These are phyloP conservation scores for Syrista parreyssii DNA, from an alignment of 2,888 invertebrate genomes.

Conservation along the genomic window DNA sequence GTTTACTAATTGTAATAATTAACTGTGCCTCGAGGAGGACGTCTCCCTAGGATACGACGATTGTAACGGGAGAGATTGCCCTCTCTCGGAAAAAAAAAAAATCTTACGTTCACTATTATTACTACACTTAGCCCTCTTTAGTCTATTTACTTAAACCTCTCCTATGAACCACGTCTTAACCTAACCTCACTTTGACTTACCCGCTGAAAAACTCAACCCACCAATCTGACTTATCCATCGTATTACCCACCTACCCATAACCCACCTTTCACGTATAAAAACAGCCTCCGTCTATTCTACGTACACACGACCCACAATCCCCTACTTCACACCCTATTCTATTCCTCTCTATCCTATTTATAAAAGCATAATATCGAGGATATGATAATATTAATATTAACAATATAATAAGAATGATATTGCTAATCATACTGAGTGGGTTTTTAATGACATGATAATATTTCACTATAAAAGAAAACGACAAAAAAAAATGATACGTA, in stretches of 20 bases:
- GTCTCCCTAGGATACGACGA: too few species aligned
- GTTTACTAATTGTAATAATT: too few species aligned
- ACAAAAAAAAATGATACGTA: conserved; percentile 34
- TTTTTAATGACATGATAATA: conserved; percentile 64
- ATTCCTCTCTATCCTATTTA: conserved; percentile 53
- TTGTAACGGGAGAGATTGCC: too few species aligned
- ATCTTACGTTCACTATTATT: not conserved
- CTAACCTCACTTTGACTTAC: too few species aligned
- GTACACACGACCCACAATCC: too few species aligned
- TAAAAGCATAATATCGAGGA: conserved; percentile 65
- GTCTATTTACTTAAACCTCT: not conserved
- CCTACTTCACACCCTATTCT: not conserved
- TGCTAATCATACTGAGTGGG: conserved; percentile 66
- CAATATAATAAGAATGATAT: conserved; percentile 64
- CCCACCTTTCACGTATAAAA: too few species aligned
- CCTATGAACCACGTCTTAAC: too few species aligned
- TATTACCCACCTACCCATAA: too few species aligned
- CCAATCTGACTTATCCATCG: too few species aligned
- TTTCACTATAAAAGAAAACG: conserved; percentile 52
- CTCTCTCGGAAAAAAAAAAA: too few species aligned
- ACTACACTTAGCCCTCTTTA: not conserved
- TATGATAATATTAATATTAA: conserved; percentile 66
- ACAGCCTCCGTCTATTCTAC: conserved; percentile 40
- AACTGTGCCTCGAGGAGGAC: too few species aligned
- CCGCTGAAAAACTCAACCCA: too few species aligned